A percentile compares a stretch with the other conserved stretches of the same genome.
Conservation (phyloP, 2,888 invertebrate species). For the Caradrina clavipalpis region DNA sequence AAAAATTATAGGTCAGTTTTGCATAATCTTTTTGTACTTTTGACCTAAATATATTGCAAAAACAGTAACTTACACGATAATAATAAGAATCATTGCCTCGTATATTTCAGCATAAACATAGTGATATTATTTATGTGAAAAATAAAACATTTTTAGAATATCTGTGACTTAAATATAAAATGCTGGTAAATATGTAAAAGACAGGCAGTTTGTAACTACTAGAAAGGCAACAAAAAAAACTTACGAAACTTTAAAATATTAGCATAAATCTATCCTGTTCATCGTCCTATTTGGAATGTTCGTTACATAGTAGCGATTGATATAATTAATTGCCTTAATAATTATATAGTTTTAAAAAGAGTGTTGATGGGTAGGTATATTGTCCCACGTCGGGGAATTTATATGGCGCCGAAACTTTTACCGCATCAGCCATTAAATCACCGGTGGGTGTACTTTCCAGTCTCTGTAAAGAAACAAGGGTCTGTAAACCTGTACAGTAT, state of each 20-base stretch:
- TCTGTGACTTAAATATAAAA: neutral
- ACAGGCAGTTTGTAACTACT: neutral
- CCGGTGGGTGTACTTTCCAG: neutral
- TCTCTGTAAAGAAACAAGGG: neutral
- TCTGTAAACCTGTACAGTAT: too few species aligned
- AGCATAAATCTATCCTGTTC: neutral
- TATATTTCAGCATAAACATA: constrained; percentile 15
- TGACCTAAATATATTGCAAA: constrained; percentile 27
- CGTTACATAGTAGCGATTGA: neutral
- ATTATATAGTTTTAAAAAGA: constrained; percentile 1
- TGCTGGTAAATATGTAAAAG: neutral
- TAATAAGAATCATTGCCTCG: constrained; percentile 12
- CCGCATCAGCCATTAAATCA: constrained; percentile 27
- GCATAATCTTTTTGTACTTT: constrained; percentile 31
- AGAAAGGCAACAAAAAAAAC: neutral
- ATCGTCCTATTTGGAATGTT: neutral
- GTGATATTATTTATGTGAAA: constrained; percentile 17
- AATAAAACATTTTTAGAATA: constrained; percentile 10
- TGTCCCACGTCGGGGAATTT: constrained; percentile 11
- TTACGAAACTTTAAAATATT: neutral
- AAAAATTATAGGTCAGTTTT: constrained; percentile 45
- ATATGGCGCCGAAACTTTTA: constrained; percentile 30
- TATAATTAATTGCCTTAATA: constrained; percentile 1
- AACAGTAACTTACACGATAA: constrained; percentile 15
- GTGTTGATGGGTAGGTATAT: constrained; percentile 3